Percentiles rank a stretch among this genome's conserved stretches.
These are phyloP conservation scores for Lumbricus terrestris DNA, from an alignment of 2,888 invertebrate species.

Conservation along the genomic window DNA sequence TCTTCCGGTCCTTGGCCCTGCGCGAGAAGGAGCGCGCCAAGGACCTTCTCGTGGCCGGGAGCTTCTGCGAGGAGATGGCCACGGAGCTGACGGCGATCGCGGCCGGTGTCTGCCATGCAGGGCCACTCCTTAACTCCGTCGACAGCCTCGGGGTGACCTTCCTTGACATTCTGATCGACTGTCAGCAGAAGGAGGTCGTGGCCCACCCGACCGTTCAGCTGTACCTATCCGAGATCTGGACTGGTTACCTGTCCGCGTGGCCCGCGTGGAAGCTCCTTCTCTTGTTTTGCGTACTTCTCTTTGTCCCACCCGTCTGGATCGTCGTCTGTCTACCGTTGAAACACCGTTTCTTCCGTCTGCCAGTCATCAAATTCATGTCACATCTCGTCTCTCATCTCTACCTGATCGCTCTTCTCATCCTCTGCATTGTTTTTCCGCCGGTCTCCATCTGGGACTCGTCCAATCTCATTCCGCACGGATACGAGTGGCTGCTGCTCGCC, in stretches of 20 bases:
- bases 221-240: conserved; percentile 92
- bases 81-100: conserved; percentile 90
- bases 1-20: conserved; percentile 72
- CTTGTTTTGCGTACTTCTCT: conserved; percentile 75
- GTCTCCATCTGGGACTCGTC: conserved; percentile 55
- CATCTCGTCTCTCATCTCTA: conserved; percentile 98
- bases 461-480: conserved; percentile 81
- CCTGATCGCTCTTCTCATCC: conserved; percentile 85
- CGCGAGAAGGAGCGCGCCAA: conserved; percentile 97
- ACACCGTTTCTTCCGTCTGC: conserved; percentile 94
- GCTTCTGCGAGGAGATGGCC: conserved; percentile 96
- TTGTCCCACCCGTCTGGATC: conserved; percentile 93
- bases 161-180: conserved; percentile 93
- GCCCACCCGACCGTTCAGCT: conserved; percentile 96
- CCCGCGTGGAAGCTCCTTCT: conserved; percentile 88
- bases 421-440: conserved; percentile 66
- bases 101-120: conserved; percentile 90
- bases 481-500: conserved; percentile 90
- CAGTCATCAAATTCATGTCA: conserved; percentile 99
- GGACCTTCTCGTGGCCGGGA: conserved; percentile 84
- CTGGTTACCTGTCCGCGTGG: conserved; percentile 84
- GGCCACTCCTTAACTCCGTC: conserved; percentile 88
- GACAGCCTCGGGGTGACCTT: conserved; percentile 92
- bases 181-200: conserved; percentile 90
- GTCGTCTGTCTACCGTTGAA: conserved; percentile 90